Percentiles rank a stretch among this genome's conserved stretches.
These are phyloP conservation scores for Reticulitermes lucifugus DNA, from an alignment of 2,888 invertebrate genomes.

Conservation along the genomic window DNA sequence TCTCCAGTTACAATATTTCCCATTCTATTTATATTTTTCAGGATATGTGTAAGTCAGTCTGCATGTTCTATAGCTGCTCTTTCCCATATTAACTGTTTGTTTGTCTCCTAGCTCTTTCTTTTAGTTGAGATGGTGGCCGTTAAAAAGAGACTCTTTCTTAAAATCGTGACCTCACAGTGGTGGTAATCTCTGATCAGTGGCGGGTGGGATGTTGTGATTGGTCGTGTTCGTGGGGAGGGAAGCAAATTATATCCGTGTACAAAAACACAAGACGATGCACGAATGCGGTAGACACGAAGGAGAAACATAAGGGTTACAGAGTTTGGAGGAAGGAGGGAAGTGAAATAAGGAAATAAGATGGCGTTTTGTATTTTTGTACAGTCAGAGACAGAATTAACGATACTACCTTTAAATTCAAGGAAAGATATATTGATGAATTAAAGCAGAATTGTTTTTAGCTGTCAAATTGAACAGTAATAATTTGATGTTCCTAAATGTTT, in stretches of 20 bases:
- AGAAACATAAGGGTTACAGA: constrained; percentile 23
- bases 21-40: too few species aligned
- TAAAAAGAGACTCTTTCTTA: background rate
- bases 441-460: too few species aligned
- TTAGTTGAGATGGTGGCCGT: too few species aligned
- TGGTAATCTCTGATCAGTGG: constrained; percentile 40
- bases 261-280: constrained; percentile 32
- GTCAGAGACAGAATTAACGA: background rate
- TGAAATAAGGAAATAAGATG: constrained; percentile 39
- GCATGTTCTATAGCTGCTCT: too few species aligned
- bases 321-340: background rate
- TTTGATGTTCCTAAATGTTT: too few species aligned
- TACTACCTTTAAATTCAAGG: too few species aligned
- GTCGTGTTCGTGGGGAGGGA: constrained; percentile 37
- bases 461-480: too few species aligned
- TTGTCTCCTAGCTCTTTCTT: too few species aligned
- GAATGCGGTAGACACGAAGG: constrained; percentile 31
- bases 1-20: too few species aligned
- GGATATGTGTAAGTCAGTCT: too few species aligned
- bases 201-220: constrained; percentile 37
- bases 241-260: constrained; percentile 42
- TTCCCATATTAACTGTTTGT: too few species aligned
- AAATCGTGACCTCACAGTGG: constrained; percentile 32
- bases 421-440: too few species aligned
- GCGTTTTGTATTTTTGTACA: constrained; percentile 26